Evolutionary conservation across 1,140 invertebrate species (phyloP), one percentile per base, ranked within the genome.

Genomic region (Nixonia krombeini): DNA sequence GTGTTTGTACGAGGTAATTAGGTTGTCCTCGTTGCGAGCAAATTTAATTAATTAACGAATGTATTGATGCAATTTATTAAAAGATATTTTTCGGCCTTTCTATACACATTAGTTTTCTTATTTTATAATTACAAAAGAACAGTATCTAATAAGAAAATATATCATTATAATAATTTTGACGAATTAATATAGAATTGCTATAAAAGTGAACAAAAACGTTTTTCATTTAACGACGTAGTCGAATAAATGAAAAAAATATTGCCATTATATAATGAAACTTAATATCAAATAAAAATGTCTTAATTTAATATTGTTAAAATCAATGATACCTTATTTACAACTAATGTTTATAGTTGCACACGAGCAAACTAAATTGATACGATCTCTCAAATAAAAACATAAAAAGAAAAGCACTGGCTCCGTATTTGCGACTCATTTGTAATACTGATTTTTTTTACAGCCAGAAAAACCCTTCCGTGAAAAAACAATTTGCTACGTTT

Each of bases 381-480:
- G 21, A 21, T 2, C 21, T 21, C 6, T 21, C 2, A 21, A 6
- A 21, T 3, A 40, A 8, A 9, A 18, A 26, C 12, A 10, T n/a
- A n/a, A n/a, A 40, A 15, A 50, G 10, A 3, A 5, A 21, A 37
- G 10, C 15, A 25, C 37, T 45, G 23, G 42, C 18, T 29, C 13
- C 15, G 17, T 7, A 8, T 25, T 40, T 44, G 18, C 38, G 12
- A 45, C 53, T 63, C 65, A 64, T 35, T 37, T 59, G 65, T 76
- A 76, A 76, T 76, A 76, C 74, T 76, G 74, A 68, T 62, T 47
- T 37, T 17, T 28, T 42, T 26, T 15, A 25, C 56, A 59, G 56
- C 56, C 40, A 41, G 23, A 0, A 37, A n/a, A n/a, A n/a, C n/a
- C n/a, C n/a, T n/a, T n/a, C n/a, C n/a, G n/a, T n/a, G n/a, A n/a